Conservation (phyloP, 2,113 vertebrate genomes). For the Gadus macrocephalus region DNA sequence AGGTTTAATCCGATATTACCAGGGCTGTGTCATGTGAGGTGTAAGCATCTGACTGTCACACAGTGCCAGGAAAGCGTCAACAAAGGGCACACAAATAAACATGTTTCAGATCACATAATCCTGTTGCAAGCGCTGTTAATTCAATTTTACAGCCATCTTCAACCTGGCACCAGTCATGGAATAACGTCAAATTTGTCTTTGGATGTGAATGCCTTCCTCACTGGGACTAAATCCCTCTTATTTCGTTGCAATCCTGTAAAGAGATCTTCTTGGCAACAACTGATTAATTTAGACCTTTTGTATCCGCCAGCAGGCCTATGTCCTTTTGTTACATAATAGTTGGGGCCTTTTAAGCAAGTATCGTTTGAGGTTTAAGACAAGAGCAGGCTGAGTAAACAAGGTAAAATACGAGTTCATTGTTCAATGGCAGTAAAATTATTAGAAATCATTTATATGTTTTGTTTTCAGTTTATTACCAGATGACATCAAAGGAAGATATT, state of each 20-base stretch:
- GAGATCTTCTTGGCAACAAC: constrained; percentile 32
- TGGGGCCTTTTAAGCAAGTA: constrained; percentile 18
- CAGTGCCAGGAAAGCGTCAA: constrained; percentile 53
- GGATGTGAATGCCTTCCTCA: constrained; percentile 7
- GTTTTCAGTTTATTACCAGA: too few relatives aligned
- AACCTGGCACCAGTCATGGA: neutral
- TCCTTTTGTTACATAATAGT: constrained; percentile 49
- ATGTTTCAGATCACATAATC: constrained; percentile 43
- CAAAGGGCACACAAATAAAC: constrained; percentile 47
- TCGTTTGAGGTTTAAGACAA: neutral
- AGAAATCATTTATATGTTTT: constrained; percentile 1
- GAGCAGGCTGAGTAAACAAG: too few relatives aligned
- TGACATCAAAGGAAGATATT: too few relatives aligned
- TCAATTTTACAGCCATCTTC: constrained; percentile 16
- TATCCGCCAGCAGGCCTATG: constrained; percentile 21
- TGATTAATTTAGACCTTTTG: constrained; percentile 22
- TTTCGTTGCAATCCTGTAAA: constrained; percentile 52
- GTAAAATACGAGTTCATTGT: too few relatives aligned
- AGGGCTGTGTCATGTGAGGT: constrained; percentile 60
- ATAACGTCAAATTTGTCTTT: constrained; percentile 14
- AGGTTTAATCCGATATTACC: constrained; percentile 61
- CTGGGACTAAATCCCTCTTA: constrained; percentile 8
- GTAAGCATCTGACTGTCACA: constrained; percentile 63
- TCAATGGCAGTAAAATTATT: too few relatives aligned
- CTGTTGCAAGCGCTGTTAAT: constrained; percentile 24